These are phyloP conservation scores for Eospalax fontanierii DNA, from an alignment of 2,797 vertebrate genomes.

Conservation along the genomic window DNA sequence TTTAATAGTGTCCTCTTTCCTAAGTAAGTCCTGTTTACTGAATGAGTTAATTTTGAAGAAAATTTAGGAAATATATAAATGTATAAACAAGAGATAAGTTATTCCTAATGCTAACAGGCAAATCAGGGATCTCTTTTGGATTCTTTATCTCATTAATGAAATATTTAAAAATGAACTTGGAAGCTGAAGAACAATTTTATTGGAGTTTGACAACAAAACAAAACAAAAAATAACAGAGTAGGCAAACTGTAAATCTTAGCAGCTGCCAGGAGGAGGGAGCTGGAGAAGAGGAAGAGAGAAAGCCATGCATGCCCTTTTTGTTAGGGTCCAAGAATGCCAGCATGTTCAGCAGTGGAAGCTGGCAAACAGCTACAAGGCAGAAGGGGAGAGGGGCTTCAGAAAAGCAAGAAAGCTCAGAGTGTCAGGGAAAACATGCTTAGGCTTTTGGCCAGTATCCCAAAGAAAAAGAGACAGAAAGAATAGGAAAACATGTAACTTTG, in stretches of 20 bases:
- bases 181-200: not conserved
- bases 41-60: conserved; percentile 29
- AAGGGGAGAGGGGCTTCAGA: not conserved
- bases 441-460: not conserved
- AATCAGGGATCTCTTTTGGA: not conserved
- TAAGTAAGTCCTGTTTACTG: conserved; percentile 41
- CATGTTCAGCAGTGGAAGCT: not conserved
- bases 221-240: not conserved
- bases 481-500: not conserved
- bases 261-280: not conserved
- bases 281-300: not conserved
- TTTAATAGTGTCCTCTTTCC: conserved; percentile 5
- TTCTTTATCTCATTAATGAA: not conserved
- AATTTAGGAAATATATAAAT: conserved; percentile 31
- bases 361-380: not conserved
- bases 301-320: not conserved
- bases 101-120: not conserved
- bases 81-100: conserved; percentile 38
- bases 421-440: not conserved
- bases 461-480: not conserved
- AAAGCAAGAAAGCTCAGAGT: not conserved
- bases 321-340: not conserved
- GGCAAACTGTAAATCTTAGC: not conserved
- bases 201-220: not conserved
- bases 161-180: not conserved